Base-by-base conservation (phyloP, 2,888 invertebrate genomes). In the Orthosia gothica region DNA sequence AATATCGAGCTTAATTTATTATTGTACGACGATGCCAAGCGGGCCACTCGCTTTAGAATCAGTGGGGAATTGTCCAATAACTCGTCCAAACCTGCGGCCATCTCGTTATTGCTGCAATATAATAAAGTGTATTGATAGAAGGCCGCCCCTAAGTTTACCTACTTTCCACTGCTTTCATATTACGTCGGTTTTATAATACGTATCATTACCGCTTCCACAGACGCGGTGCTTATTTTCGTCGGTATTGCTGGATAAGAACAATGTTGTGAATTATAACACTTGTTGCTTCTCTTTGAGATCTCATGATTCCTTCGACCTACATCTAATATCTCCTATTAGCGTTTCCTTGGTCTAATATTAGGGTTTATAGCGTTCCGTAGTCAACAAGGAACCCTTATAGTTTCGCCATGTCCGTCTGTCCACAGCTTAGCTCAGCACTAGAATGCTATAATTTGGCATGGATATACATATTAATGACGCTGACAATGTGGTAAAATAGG, bases 1-100 rank as follows among this genome's bases (percentile, higher is more conserved):
- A 87, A 81, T 86, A 86, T 88, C 79, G 77, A 76, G 81, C 80
- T 84, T 87, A 88, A 89, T 89, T 89, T 90, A 90, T 91, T 89
- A 82, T 87, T 79, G 83, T 79, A 83, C 63, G 55, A 73, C 80
- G 86, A 83, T 89, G 91, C 90, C 91, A 91, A 91, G 77, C 85
- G 72, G 83, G 80, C 84, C 84, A 87, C 82, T 77, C 66, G 79
- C 80, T 73, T 61, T 83, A 82, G 80, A 79, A 78, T 79, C 75
- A 76, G 67, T 70, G 45, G 70, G 80, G 79, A 76, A 79, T 76
- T 72, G 76, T 79, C 64, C 69, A 74, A 74, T 76, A 80, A 84
- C 75, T 79, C 63, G 50, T 72, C 64, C 23, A 71, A 78, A 64
- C 74, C 70, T 75, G 72, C 50, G 47, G 70, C 71, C 71, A 69